These are phyloP conservation scores for Neogobius melanostomus DNA, from an alignment of 2,113 vertebrate species.

Conservation along the genomic window DNA sequence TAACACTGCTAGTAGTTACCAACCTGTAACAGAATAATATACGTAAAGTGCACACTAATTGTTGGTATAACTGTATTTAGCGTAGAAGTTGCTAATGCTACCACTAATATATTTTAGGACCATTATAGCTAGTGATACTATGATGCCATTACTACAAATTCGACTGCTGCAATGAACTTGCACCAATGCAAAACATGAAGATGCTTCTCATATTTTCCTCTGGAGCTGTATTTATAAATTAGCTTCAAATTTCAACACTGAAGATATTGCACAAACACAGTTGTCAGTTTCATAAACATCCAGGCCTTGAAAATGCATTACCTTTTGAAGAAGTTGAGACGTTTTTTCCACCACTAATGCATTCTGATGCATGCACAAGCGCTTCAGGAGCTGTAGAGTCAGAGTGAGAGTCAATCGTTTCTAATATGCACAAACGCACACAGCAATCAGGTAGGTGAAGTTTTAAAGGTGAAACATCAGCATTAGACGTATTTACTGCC, in stretches of 20 bases:
- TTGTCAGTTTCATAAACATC: background rate
- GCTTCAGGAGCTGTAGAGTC: background rate
- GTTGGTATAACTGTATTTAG: too few species aligned
- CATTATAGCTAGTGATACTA: too few species aligned
- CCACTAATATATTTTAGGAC: too few species aligned
- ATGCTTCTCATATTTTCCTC: too few species aligned
- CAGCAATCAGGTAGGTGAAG: constrained; percentile 24
- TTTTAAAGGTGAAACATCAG: constrained; percentile 19
- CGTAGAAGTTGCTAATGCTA: too few species aligned
- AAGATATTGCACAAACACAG: background rate
- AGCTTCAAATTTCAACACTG: background rate
- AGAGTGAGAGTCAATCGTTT: constrained; percentile 30
- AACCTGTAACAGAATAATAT: too few species aligned
- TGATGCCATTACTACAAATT: too few species aligned
- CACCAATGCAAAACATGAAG: too few species aligned
- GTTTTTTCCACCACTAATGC: background rate
- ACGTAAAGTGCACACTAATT: too few species aligned
- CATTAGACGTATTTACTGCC: constrained; percentile 24
- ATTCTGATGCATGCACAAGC: background rate
- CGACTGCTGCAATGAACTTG: too few species aligned
- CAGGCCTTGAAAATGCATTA: background rate
- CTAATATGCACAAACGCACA: constrained; percentile 13
- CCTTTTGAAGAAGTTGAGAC: background rate
- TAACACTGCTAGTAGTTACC: too few species aligned
- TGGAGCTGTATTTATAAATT: background rate